A percentile compares a stretch with the other conserved stretches of the same genome.
These are phyloP conservation scores for Pontoporia blainvillei DNA, from an alignment of 2,113 vertebrate genomes.

Conservation along the genomic window DNA sequence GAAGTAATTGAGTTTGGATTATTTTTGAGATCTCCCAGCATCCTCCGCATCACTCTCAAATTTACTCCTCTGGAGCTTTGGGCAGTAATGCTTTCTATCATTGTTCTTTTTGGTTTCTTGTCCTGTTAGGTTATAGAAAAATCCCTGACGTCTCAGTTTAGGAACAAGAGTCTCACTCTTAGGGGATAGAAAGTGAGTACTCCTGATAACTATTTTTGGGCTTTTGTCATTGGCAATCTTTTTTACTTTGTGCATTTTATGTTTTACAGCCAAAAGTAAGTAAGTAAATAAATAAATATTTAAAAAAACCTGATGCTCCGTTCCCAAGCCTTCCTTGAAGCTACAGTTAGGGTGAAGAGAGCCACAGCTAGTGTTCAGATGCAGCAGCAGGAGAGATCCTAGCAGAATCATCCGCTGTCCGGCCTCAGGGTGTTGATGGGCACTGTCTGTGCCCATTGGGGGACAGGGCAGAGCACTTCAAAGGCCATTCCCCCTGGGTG, in stretches of 20 bases:
- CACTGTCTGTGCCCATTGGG: no score
- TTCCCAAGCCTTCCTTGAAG: neutral
- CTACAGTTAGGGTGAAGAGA: neutral
- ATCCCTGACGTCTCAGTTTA: neutral
- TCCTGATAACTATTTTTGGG: neutral
- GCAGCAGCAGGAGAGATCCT: neutral
- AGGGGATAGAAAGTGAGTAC: neutral
- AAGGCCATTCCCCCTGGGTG: neutral
- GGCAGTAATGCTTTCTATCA: neutral
- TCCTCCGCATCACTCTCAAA: neutral
- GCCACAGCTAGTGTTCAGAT: neutral
- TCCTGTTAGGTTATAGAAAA: neutral
- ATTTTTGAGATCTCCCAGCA: neutral
- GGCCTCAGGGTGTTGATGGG: neutral
- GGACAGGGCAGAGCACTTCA: no score
- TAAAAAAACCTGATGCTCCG: neutral
- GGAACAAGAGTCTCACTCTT: neutral
- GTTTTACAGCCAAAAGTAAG: neutral
- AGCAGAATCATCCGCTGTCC: neutral
- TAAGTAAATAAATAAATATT: no score
- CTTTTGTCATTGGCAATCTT: neutral
- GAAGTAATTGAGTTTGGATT: neutral
- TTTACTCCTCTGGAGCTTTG: neutral
- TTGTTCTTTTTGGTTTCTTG: neutral
- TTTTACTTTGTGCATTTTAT: conserved; percentile 10